phyloP scores from a whole-genome alignment of 2,888 invertebrate genomes.

The Ochropacha duplaris region DNA sequence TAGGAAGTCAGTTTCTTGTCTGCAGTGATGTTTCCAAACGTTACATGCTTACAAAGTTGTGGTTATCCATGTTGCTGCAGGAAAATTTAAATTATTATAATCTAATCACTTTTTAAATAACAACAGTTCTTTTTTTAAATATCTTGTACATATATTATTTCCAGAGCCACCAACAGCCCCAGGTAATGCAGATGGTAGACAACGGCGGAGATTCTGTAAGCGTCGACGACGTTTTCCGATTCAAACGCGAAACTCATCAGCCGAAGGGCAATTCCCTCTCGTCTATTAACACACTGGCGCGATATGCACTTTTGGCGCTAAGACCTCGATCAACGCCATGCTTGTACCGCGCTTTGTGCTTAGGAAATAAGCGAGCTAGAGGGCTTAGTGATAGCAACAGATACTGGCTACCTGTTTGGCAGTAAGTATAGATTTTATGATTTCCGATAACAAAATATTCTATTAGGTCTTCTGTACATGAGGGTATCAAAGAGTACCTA shows the following conservation, averaged over 20 bases:
- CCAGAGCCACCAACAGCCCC: constrained; percentile 65
- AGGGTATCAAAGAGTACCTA: no score
- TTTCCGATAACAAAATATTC: neutral
- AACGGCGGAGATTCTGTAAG: constrained; percentile 59
- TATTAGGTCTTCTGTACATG: neutral
- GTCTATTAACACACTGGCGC: constrained; percentile 80
- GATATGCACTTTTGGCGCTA: constrained; percentile 77
- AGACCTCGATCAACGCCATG: constrained; percentile 83
- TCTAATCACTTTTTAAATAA: no score
- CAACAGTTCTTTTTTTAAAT: no score
- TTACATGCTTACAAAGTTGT: no score
- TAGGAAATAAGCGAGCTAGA: constrained; percentile 86
- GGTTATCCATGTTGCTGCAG: no score
- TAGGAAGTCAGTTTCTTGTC: no score
- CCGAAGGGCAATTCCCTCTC: constrained; percentile 45
- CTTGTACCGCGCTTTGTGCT: constrained; percentile 85
- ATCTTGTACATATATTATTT: constrained; percentile 8
- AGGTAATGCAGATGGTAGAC: constrained; percentile 76
- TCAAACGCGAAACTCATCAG: constrained; percentile 53
- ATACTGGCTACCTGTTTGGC: constrained; percentile 90
- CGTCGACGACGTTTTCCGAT: constrained; percentile 72
- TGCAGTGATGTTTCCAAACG: no score
- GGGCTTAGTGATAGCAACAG: constrained; percentile 78
- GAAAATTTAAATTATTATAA: no score
- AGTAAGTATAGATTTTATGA: constrained; percentile 73